These are phyloP conservation scores for Podargus strigoides DNA, from an alignment of 2,797 vertebrate species.

Conservation along the genomic window DNA sequence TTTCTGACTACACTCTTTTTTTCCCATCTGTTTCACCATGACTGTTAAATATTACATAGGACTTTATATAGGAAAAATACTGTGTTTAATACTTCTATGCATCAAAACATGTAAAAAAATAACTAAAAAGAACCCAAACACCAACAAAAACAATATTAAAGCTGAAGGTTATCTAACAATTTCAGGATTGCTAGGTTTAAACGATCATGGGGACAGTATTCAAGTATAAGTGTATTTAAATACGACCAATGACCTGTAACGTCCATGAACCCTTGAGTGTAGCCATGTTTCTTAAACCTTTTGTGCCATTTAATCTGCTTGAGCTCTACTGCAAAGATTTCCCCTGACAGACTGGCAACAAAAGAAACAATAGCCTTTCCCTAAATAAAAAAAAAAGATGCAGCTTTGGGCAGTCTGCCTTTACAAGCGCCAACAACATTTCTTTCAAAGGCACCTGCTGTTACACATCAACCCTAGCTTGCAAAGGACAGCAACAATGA, in stretches of 20 bases:
- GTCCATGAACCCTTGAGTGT: neutral
- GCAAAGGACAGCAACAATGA: slow-evolving; percentile 42
- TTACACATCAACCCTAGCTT: slow-evolving; percentile 20
- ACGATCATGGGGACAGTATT: neutral
- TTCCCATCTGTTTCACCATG: neutral
- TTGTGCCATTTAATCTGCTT: slow-evolving; percentile 50
- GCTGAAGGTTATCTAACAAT: neutral
- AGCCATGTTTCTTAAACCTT: slow-evolving; percentile 18
- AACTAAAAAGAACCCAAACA: neutral
- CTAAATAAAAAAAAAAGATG: slow-evolving; percentile 16
- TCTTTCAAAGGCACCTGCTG: slow-evolving; percentile 59
- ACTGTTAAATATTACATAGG: neutral
- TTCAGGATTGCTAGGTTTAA: neutral
- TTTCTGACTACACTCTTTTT: neutral
- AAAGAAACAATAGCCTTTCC: slow-evolving; percentile 53
- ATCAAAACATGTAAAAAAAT: neutral
- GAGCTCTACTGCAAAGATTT: slow-evolving; percentile 42
- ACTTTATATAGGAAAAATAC: neutral
- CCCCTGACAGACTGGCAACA: slow-evolving; percentile 20
- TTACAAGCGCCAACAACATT: slow-evolving; percentile 38
- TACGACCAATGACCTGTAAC: neutral
- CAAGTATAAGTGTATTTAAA: neutral
- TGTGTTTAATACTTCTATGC: neutral
- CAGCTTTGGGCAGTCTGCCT: neutral
- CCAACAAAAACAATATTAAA: neutral